Evolutionary conservation across 2,797 vertebrate species (phyloP).

Genomic region (Pterois miles): DNA sequence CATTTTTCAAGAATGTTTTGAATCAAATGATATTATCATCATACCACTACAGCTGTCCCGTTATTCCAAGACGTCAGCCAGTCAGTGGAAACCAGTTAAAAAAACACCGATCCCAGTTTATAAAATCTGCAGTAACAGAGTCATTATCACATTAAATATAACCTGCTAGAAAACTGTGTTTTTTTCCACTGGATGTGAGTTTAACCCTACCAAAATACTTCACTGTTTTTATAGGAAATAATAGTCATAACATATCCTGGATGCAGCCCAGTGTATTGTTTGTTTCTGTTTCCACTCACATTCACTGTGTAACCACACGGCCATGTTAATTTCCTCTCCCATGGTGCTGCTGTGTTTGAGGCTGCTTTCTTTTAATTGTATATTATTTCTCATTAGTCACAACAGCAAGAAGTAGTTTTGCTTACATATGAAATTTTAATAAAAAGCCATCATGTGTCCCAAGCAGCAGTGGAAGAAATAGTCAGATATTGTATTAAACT

Average conservation of each 20-base stretch:
- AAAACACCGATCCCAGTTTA: not conserved
- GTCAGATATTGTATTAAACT: no score
- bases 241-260: slow-evolving; percentile 58
- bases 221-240: slow-evolving; percentile 65
- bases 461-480: no score
- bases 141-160: slow-evolving; percentile 7
- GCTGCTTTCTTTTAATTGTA: slow-evolving; percentile 8
- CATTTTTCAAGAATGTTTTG: slow-evolving; percentile 8
- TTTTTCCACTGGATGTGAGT: slow-evolving; percentile 35
- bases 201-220: slow-evolving; percentile 31
- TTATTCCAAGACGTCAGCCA: not conserved
- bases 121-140: not conserved
- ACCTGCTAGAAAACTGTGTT: not conserved
- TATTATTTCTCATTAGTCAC: not conserved
- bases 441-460: not conserved
- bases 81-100: not conserved
- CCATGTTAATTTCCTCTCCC: slow-evolving; percentile 54
- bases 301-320: slow-evolving; percentile 43
- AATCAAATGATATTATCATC: slow-evolving; percentile 6
- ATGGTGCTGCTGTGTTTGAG: not conserved
- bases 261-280: slow-evolving; percentile 59
- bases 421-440: not conserved
- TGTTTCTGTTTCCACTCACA: slow-evolving; percentile 60
- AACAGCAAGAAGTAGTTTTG: not conserved
- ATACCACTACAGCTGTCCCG: not conserved